A percentile compares a stretch with the other conserved stretches of the same genome.
phyloP scores from a whole-genome alignment of 2,888 invertebrate genomes.

The Nomada ruficornis region DNA sequence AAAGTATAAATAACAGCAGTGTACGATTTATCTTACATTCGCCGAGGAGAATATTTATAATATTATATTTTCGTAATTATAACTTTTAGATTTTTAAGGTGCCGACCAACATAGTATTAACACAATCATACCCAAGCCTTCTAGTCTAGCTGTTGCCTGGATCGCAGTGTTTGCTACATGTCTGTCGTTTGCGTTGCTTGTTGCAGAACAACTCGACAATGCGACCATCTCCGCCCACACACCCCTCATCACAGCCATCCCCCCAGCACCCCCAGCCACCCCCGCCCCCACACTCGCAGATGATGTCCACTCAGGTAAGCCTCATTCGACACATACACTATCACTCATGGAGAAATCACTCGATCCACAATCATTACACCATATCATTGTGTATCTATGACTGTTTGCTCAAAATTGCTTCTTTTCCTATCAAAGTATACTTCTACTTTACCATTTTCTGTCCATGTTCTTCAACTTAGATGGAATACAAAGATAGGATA shows the following conservation, averaged over 20 bases:
- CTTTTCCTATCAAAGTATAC: conserved; percentile 57
- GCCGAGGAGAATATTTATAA: background rate
- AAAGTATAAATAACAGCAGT: background rate
- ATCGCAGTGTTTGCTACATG: conserved; percentile 84
- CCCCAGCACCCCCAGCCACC: conserved; percentile 91
- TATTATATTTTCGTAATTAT: conserved; percentile 62
- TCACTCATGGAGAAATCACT: conserved; percentile 76
- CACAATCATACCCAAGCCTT: conserved; percentile 77
- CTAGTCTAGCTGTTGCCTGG: conserved; percentile 82
- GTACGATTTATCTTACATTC: background rate
- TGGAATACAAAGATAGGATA: conserved; percentile 6
- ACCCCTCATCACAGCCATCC: conserved; percentile 96
- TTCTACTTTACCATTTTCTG: conserved; percentile 40
- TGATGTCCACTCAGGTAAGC: conserved; percentile 91
- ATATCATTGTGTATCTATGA: conserved; percentile 72
- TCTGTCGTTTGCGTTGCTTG: conserved; percentile 85
- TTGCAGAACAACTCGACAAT: conserved; percentile 90
- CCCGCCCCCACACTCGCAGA: conserved; percentile 92
- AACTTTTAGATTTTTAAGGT: conserved; percentile 64
- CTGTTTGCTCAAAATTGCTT: conserved; percentile 68
- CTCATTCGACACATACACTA: conserved; percentile 79
- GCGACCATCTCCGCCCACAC: conserved; percentile 93
- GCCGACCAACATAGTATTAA: conserved; percentile 68
- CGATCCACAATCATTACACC: conserved; percentile 77
- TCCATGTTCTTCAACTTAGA: background rate